Evolutionary conservation across 2,797 vertebrate species (phyloP).

Genomic region (Molossus molossus): DNA sequence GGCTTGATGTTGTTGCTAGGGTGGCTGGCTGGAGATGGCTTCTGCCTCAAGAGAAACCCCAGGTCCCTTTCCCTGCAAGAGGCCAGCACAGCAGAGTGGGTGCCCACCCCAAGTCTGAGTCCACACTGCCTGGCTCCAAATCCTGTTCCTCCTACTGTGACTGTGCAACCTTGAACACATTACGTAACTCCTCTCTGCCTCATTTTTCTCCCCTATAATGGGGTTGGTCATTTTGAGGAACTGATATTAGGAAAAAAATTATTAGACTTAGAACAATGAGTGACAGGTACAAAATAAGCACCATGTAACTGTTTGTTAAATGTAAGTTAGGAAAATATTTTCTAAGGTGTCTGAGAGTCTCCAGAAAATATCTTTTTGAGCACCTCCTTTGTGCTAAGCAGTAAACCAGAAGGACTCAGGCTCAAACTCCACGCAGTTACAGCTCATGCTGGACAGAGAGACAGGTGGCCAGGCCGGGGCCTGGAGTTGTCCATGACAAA

Average conservation of each 20-base stretch:
- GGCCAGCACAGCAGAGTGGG: fast-evolving
- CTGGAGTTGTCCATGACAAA: background rate
- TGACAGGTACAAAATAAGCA: background rate
- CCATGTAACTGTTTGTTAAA: background rate
- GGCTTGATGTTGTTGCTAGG: fast-evolving
- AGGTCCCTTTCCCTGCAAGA: background rate
- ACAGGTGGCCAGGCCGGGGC: background rate
- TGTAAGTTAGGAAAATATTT: background rate
- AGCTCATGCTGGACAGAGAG: background rate
- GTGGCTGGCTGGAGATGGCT: background rate
- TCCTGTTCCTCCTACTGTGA: background rate
- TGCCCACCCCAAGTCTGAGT: fast-evolving
- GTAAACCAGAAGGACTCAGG: background rate
- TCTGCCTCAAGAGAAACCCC: background rate
- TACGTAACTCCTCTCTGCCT: background rate
- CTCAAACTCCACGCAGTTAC: background rate
- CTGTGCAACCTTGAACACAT: background rate
- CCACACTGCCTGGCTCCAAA: background rate
- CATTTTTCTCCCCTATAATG: background rate
- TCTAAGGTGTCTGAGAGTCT: background rate
- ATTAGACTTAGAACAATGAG: background rate
- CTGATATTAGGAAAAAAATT: background rate
- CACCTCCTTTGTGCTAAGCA: background rate
- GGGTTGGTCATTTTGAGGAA: background rate
- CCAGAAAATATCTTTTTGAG: background rate